Base-by-base conservation (phyloP, 2,888 invertebrate species). In the Deroplatys truncata region DNA sequence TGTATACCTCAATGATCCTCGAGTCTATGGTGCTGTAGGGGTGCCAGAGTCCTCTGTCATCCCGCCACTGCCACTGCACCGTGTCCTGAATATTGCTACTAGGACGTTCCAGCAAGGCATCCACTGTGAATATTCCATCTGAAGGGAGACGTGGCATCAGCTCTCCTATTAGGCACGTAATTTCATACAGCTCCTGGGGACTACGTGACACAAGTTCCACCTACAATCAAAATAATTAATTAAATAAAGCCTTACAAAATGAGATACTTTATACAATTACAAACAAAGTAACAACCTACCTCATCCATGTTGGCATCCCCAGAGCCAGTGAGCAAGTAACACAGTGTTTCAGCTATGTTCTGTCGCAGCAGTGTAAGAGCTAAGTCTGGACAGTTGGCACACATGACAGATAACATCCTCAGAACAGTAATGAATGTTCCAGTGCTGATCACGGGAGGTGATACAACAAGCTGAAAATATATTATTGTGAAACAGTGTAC, bases 41-140 rank as follows among this genome's bases (percentile, higher is more conserved):
- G 93, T 98, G 98, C 98, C 94, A 98, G 90, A 95, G 94, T 92
- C 97, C 98, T 92, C 98, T 96, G 93, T 99, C 99, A 93, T 99
- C 99, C 89, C 98, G 95, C 99, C 99, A 99, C 93, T 99, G 98
- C 99, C 99, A 99, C 91, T 97, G 96, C 5, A 98, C 97, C 90
- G 97, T 96, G 93, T 98, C 97, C 92, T 96, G 95, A 13, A 96
- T 95, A 43, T 95, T 94, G 83, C 94, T 94, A 92, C 95, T 96
- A 84, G 97, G 96, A 83, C 97, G 95, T 93, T 98, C 97, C 90
- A 99, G 95, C 92, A 98, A 95, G 86, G 96, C 95, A 94, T 99
- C 99, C 90, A 99, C 98, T 87, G 97, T 96, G 94, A 99, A 99
- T 92, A 99, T 97, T 16, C 99, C 99, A 93, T 99, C 98, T 0